These are phyloP conservation scores for Colletes gigas DNA, from an alignment of 1,140 invertebrate species.

Conservation along the genomic window DNA sequence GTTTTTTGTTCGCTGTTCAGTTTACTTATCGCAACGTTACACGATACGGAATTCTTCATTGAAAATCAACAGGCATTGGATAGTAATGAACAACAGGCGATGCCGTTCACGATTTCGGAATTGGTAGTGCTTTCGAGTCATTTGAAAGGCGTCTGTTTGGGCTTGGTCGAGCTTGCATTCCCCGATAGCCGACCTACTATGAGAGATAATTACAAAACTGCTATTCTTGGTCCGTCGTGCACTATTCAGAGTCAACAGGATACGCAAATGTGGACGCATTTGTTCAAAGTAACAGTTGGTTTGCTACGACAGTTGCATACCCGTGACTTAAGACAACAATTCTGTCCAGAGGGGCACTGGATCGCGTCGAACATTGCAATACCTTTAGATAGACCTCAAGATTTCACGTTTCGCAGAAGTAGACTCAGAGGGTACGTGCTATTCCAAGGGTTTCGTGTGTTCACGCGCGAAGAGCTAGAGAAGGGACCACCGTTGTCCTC, in stretches of 20 bases:
- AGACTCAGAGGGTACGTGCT: conserved; percentile 83
- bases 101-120: conserved; percentile 85
- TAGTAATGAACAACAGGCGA: conserved; percentile 75
- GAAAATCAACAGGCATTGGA: conserved; percentile 62
- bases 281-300: conserved; percentile 83
- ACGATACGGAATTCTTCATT: conserved; percentile 93
- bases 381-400: conserved; percentile 84
- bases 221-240: conserved; percentile 73
- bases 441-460: conserved; percentile 84
- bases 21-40: conserved; percentile 90
- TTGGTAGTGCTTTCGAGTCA: conserved; percentile 86
- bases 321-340: conserved; percentile 88
- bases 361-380: conserved; percentile 86
- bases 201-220: conserved; percentile 78
- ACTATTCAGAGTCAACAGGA: conserved; percentile 74
- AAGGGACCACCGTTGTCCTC: conserved; percentile 92
- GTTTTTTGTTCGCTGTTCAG: conserved; percentile 94
- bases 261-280: conserved; percentile 82
- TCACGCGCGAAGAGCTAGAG: conserved; percentile 85
- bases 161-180: conserved; percentile 94
- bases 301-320: conserved; percentile 91
- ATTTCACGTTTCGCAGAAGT: conserved; percentile 83
- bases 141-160: conserved; percentile 91
- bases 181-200: conserved; percentile 88
- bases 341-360: conserved; percentile 91